Conservation (phyloP, 2,113 vertebrate genomes). For the Geococcyx californianus region DNA sequence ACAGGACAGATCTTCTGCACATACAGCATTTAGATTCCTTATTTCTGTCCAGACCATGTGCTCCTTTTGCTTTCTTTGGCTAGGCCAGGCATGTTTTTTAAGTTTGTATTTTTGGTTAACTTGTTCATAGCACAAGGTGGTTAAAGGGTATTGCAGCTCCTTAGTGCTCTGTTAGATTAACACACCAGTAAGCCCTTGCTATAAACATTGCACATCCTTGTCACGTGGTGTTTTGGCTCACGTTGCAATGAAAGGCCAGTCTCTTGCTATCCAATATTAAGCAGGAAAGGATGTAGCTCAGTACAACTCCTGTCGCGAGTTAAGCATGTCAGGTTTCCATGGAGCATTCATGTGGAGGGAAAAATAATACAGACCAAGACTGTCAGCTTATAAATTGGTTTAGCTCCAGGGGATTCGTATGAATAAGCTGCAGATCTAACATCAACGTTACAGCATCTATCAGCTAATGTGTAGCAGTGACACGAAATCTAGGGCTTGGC, state of each 20-base stretch:
- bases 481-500: background rate
- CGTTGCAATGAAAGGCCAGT: background rate
- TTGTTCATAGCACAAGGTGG: background rate
- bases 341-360: background rate
- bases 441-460: rapidly evolving
- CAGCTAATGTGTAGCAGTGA: background rate
- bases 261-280: background rate
- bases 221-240: background rate
- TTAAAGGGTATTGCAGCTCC: background rate
- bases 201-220: background rate
- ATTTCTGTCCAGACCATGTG: background rate
- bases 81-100: background rate
- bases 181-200: background rate
- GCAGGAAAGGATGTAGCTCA: background rate
- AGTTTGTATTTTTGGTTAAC: background rate
- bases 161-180: background rate
- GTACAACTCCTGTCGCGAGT: background rate
- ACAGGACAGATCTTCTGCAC: background rate
- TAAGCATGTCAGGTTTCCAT: background rate
- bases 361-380: background rate
- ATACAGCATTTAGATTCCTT: background rate
- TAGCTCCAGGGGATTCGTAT: background rate
- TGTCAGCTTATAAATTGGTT: background rate
- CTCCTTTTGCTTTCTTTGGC: background rate
- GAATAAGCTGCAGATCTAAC: background rate